Percentiles rank a stretch among this genome's conserved stretches.
Conservation (phyloP, 2,113 vertebrate species). For the Lichenostomus cassidix region DNA sequence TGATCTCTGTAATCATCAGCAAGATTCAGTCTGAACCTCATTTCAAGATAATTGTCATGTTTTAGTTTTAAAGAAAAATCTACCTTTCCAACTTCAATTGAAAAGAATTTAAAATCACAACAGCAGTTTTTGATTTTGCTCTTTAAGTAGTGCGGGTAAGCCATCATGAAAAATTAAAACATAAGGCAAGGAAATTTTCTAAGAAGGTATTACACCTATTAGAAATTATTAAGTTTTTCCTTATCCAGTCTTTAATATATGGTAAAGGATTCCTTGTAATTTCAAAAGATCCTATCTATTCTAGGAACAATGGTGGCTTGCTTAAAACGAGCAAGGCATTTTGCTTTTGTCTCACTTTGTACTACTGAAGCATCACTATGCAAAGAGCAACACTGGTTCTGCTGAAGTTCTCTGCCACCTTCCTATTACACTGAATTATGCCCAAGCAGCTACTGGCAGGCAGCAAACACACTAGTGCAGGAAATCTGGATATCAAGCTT, state of each 20-base stretch:
- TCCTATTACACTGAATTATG: background rate
- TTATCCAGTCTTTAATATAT: conserved; percentile 9
- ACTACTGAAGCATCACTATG: background rate
- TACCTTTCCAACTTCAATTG: conserved; percentile 38
- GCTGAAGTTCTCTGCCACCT: background rate
- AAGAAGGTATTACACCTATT: conserved; percentile 23
- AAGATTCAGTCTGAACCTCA: conserved; percentile 30
- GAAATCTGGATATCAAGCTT: background rate
- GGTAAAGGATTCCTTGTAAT: background rate
- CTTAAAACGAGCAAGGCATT: background rate
- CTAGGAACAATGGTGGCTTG: background rate
- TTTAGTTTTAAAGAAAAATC: conserved; percentile 25
- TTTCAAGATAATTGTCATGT: conserved; percentile 53
- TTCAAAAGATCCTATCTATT: background rate
- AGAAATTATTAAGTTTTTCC: conserved; percentile 27
- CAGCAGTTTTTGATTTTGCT: conserved; percentile 33
- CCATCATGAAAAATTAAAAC: conserved; percentile 31
- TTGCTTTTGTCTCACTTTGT: background rate
- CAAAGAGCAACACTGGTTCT: background rate
- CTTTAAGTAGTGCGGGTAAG: conserved; percentile 29
- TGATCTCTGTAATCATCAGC: conserved; percentile 36
- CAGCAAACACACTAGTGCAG: background rate
- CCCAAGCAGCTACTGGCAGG: background rate
- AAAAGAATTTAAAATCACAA: conserved; percentile 58
- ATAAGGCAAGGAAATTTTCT: conserved; percentile 30